These are phyloP conservation scores for Xanthostigma xanthostigma DNA, from an alignment of 2,888 invertebrate species.

Conservation along the genomic window DNA sequence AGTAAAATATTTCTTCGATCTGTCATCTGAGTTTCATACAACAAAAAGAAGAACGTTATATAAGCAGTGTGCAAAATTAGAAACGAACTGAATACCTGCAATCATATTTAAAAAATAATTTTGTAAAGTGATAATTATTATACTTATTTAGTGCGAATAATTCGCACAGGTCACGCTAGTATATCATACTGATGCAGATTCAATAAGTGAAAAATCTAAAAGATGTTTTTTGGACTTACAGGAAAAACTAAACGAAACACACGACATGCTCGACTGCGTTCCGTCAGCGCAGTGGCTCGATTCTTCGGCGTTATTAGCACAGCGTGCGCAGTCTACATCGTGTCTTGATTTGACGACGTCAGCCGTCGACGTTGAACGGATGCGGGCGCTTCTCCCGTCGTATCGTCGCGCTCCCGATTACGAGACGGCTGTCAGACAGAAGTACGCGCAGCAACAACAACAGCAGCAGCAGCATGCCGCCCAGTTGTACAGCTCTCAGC, in stretches of 20 bases:
- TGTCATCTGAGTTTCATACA: no score
- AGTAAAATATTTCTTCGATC: no score
- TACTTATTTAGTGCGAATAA: no score
- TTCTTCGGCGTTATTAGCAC: conserved; percentile 19
- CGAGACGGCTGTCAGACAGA: conserved; percentile 81
- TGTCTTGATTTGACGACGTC: conserved; percentile 40
- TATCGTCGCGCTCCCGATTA: conserved; percentile 90
- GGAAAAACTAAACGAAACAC: conserved; percentile 1
- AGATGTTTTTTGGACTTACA: not conserved
- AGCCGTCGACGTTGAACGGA: conserved; percentile 32
- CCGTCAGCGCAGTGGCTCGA: not conserved
- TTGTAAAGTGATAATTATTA: no score
- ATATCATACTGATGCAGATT: no score
- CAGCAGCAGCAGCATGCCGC: conserved; percentile 27
- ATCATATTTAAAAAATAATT: no score
- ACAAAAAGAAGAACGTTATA: no score
- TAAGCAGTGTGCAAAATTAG: no score
- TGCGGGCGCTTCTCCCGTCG: conserved; percentile 62
- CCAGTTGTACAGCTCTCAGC: conserved; percentile 51
- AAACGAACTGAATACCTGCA: no score
- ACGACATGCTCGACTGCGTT: not conserved
- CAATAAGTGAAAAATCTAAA: no score
- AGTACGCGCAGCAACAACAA: conserved; percentile 49
- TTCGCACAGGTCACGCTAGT: no score
- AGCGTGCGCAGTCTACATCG: conserved; percentile 48